Evolutionary conservation across 2,113 vertebrate species (phyloP), one percentile per base, ranked within the genome.

Genomic region (Pluvianellus socialis): DNA sequence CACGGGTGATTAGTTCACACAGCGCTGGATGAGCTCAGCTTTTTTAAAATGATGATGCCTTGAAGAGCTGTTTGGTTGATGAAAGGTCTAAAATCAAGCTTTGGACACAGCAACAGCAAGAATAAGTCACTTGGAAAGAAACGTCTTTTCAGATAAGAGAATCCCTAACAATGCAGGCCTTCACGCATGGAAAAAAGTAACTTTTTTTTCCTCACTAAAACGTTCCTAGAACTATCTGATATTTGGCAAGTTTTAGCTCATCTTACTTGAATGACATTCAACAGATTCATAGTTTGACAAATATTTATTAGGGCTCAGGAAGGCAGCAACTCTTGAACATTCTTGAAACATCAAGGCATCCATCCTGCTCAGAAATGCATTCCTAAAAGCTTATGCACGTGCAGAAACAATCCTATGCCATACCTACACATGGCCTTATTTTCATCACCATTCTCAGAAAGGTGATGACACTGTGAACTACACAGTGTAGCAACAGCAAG

Each of bases 331-430:
- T 90, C 92, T 80, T 89, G 71, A 94, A 95, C 75, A 82, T 84
- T 97, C 93, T 92, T 97, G 93, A 95, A 97, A 95, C 75, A 92
- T 91, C 72, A 86, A 97, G 90, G 92, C 47, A 15, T 86, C 58
- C 47, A 95, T 86, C 35, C 59, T 79, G 86, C 86, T 96, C 94
- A 85, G 84, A 96, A 97, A 95, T 58, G 86, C 93, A 95, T 86
- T 95, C 75, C 92, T 96, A 90, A 95, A 96, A 96, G 91, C 83
- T 88, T 79, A 76, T 12, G 16, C 42, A 32, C 26, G 14, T 52
- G n/a, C 47, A 66, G 40, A 49, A 80, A 38, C 55, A 79, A 45
- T 92, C 76, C 76, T 92, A 10, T 8, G 66, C 89, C 33, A 13
- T 12, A 28, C 16, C 15, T 35, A 73, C 28, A 33, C 28, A 45